Evolutionary conservation across 2,113 vertebrate genomes (phyloP).

Genomic region (Albula goreensis): DNA sequence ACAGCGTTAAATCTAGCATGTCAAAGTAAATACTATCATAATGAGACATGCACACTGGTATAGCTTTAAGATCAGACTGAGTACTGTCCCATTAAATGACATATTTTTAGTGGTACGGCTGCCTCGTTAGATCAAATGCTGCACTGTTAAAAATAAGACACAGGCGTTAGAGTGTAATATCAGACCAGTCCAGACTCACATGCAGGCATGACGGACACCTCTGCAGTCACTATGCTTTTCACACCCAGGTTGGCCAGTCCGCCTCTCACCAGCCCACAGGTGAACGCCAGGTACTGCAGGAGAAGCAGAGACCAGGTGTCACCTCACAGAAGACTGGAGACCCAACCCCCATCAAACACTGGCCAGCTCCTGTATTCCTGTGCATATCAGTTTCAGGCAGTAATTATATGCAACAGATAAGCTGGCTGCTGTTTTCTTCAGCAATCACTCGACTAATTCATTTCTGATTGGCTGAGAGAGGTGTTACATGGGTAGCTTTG

Average conservation of each 20-base stretch:
- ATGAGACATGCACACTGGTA: background rate
- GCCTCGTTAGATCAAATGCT: too few species aligned
- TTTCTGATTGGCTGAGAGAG: background rate
- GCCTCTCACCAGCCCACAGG: conserved; percentile 92
- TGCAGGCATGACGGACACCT: conserved; percentile 93
- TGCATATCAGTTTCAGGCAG: too few species aligned
- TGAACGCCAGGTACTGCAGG: conserved; percentile 90
- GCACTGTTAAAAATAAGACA: background rate
- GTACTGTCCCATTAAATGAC: too few species aligned
- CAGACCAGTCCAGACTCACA: conserved; percentile 69
- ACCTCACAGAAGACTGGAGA: background rate
- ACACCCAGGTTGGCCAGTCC: conserved; percentile 88
- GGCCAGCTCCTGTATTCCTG: too few species aligned
- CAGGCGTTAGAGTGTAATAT: background rate
- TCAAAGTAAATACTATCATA: too few species aligned
- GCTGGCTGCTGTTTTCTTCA: background rate
- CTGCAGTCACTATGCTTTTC: conserved; percentile 94
- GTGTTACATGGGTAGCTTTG: too few species aligned
- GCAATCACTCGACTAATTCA: background rate
- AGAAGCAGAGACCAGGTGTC: conserved; percentile 10
- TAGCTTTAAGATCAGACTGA: too few species aligned
- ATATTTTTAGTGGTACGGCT: too few species aligned
- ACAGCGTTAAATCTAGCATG: too few species aligned
- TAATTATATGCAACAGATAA: too few species aligned
- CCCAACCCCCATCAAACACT: background rate